Conservation (phyloP, 2,113 vertebrate species). For the Eptatretus burgeri region DNA sequence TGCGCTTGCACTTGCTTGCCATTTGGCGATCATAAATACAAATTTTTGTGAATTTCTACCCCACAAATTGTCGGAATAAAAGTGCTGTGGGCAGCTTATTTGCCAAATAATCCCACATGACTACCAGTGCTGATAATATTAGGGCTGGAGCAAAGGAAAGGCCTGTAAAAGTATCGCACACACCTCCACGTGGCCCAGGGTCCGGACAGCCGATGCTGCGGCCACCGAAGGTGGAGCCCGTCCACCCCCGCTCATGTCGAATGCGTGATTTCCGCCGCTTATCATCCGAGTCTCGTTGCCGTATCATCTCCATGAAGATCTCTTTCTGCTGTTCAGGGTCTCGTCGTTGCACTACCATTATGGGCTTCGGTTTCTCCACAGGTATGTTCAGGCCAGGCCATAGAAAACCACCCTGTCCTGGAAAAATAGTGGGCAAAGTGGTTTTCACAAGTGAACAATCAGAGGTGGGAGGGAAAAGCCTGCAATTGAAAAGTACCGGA, state of each 20-base stretch:
- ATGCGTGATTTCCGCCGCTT: slow-evolving; percentile 29
- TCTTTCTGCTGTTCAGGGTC: slow-evolving; percentile 28
- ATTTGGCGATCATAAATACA: no score
- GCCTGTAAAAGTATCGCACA: slow-evolving; percentile 5
- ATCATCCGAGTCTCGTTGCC: slow-evolving; percentile 41
- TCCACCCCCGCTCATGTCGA: slow-evolving; percentile 62
- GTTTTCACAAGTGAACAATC: not conserved
- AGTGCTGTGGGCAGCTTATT: no score
- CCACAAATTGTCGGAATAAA: no score
- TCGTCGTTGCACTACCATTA: slow-evolving; percentile 23
- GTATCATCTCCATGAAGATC: slow-evolving; percentile 22
- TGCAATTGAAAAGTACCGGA: not conserved
- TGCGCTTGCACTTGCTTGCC: no score
- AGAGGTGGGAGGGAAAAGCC: not conserved
- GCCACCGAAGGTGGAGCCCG: slow-evolving; percentile 50
- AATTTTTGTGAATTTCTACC: no score
- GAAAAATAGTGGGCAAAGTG: not conserved
- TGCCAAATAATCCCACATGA: no score
- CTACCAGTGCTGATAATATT: no score
- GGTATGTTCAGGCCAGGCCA: slow-evolving; percentile 66
- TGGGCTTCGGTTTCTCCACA: slow-evolving; percentile 20
- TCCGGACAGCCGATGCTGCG: slow-evolving; percentile 43
- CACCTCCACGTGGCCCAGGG: slow-evolving; percentile 66
- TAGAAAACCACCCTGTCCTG: slow-evolving; percentile 46
- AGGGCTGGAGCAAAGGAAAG: no score